Conservation (phyloP, 1,140 invertebrate species). For the Drosophila insularis region DNA sequence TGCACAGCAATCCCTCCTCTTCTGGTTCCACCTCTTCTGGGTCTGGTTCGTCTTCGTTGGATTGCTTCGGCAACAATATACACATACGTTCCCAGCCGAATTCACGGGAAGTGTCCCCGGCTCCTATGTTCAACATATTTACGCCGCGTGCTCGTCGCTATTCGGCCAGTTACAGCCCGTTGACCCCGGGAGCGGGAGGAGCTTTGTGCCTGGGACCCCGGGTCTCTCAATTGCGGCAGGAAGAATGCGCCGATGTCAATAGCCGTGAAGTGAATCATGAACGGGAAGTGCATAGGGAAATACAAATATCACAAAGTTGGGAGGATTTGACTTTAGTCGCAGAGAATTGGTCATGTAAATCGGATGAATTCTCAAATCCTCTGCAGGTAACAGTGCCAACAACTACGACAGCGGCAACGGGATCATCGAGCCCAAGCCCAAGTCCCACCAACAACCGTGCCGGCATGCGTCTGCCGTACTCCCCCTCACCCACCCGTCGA, state of each 20-base stretch:
- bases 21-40: neutral
- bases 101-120: conserved; percentile 73
- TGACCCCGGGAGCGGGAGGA: conserved; percentile 42
- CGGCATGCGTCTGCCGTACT: conserved; percentile 84
- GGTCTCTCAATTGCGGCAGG: conserved; percentile 92
- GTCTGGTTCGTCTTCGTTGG: conserved; percentile 23
- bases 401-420: conserved; percentile 40
- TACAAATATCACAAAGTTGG: conserved; percentile 95
- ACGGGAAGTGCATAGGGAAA: conserved; percentile 92
- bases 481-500: conserved; percentile 92
- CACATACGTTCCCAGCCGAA: conserved; percentile 74
- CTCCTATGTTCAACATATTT: conserved; percentile 85
- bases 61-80: conserved; percentile 63
- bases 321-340: conserved; percentile 92
- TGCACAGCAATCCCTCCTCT: conserved; percentile 33
- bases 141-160: conserved; percentile 88
- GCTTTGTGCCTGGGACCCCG: conserved; percentile 89
- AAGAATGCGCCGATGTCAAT: conserved; percentile 93
- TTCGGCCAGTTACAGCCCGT: conserved; percentile 91
- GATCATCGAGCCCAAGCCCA: conserved; percentile 76
- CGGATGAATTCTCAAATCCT: conserved; percentile 84
- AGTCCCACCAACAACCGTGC: conserved; percentile 76
- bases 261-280: conserved; percentile 94
- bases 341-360: conserved; percentile 84
- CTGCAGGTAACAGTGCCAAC: conserved; percentile 76